phyloP scores from a whole-genome alignment of 1,140 invertebrate species.

The Neodiprion lecontei region DNA sequence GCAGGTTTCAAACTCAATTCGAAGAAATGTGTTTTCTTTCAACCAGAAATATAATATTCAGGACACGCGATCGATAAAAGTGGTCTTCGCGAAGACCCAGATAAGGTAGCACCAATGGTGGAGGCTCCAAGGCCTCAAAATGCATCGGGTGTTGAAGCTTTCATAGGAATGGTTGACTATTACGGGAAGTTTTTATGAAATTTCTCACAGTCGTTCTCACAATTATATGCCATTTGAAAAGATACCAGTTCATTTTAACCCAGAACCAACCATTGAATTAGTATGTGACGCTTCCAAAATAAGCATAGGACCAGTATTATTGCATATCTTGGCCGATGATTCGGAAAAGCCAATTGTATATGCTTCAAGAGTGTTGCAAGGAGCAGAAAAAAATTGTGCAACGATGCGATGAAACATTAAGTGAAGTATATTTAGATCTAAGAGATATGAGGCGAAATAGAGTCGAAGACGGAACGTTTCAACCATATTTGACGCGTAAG shows the following conservation, averaged over 20 bases:
- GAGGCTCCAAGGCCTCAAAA: constrained; percentile 45
- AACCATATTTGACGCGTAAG: constrained; percentile 12
- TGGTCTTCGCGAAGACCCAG: constrained; percentile 46
- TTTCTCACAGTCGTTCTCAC: constrained; percentile 25
- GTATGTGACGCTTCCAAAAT: constrained; percentile 42
- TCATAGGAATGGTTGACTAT: constrained; percentile 59
- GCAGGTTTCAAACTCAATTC: constrained; percentile 38
- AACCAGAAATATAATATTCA: constrained; percentile 45
- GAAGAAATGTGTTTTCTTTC: constrained; percentile 52
- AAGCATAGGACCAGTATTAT: constrained; percentile 51
- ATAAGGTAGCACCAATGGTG: constrained; percentile 50
- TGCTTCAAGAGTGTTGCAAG: constrained; percentile 37
- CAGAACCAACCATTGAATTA: constrained; percentile 37
- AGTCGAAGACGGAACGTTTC: constrained; percentile 20
- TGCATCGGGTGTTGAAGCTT: constrained; percentile 48
- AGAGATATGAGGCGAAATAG: constrained; percentile 24
- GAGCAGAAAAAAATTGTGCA: constrained; percentile 39
- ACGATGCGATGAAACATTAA: constrained; percentile 23
- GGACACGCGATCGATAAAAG: constrained; percentile 47
- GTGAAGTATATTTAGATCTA: constrained; percentile 31
- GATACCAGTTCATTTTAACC: constrained; percentile 43
- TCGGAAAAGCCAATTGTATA: constrained; percentile 46
- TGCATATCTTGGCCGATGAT: constrained; percentile 32
- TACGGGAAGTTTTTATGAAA: constrained; percentile 57
- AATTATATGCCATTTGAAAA: constrained; percentile 49